Evolutionary conservation across 64 coral and sea anemone genomes (phyloP).

Genomic region (Hydrozoanthus tunicans): DNA sequence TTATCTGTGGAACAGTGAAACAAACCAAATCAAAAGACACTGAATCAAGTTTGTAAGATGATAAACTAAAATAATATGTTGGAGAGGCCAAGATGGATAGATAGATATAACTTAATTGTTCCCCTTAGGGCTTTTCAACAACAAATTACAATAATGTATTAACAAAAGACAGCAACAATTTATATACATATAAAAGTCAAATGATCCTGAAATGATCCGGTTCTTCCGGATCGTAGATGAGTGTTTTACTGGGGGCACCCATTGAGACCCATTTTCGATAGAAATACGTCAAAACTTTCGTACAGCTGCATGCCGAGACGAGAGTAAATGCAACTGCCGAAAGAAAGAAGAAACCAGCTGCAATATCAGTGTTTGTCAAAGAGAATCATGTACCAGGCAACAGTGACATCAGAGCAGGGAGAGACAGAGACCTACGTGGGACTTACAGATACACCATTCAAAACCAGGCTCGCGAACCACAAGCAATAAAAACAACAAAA

Average conservation of each 20-base stretch:
- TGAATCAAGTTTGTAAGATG: not conserved
- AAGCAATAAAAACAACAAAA: not conserved
- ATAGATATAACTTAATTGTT: too few species aligned
- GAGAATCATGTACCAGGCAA: not conserved
- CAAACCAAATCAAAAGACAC: not conserved
- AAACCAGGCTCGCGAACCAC: not conserved
- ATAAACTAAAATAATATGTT: too few species aligned
- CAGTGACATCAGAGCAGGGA: not conserved
- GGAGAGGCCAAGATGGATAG: too few species aligned
- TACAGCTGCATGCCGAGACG: not conserved
- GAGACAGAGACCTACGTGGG: constrained; percentile 2
- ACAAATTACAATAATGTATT: too few species aligned
- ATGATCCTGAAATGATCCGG: too few species aligned
- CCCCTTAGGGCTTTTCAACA: too few species aligned
- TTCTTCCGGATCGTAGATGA: too few species aligned
- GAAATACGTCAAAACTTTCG: too few species aligned
- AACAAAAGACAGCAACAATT: too few species aligned
- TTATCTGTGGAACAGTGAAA: constrained; percentile 22
- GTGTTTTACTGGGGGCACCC: too few species aligned
- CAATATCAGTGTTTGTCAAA: not conserved
- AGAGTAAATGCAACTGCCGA: not conserved
- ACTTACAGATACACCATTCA: not conserved
- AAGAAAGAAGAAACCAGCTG: not conserved
- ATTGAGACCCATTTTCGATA: too few species aligned
- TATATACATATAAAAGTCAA: too few species aligned